Evolutionary conservation across 2,888 invertebrate genomes (phyloP).

Genomic region (Ischnura elegans): DNA sequence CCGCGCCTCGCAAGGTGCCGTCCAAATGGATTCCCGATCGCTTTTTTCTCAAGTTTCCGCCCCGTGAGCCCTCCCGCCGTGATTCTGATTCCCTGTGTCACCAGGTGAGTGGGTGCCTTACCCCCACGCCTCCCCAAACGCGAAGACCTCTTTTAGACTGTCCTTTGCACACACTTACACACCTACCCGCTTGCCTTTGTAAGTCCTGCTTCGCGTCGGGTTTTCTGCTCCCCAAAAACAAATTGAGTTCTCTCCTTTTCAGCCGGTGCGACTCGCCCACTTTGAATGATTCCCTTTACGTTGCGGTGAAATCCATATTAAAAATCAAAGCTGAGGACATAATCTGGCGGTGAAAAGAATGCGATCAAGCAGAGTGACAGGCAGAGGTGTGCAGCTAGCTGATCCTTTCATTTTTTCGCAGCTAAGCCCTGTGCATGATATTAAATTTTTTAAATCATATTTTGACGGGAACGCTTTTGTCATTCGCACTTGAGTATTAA

Average conservation of each 20-base stretch:
- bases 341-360: constrained; percentile 13
- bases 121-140: constrained; percentile 43
- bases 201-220: constrained; percentile 30
- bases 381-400: background rate
- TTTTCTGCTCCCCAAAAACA: constrained; percentile 43
- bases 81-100: constrained; percentile 43
- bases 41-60: constrained; percentile 1
- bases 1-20: background rate
- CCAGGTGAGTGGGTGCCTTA: constrained; percentile 48
- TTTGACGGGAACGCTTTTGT: background rate
- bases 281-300: background rate
- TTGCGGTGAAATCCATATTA: background rate
- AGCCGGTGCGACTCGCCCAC: constrained; percentile 24
- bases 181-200: too few relatives aligned
- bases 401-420: background rate
- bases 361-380: background rate
- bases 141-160: background rate
- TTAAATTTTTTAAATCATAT: background rate
- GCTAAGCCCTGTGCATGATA: background rate
- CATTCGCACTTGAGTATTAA: background rate
- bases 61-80: constrained; percentile 13
- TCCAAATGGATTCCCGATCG: background rate
- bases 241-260: constrained; percentile 48
- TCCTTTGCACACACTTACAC: background rate
- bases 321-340: background rate